Evolutionary conservation across 2,888 invertebrate species (phyloP), one percentile per base, ranked within the genome.

Genomic region (Caenorhabditis doughertyi): DNA sequence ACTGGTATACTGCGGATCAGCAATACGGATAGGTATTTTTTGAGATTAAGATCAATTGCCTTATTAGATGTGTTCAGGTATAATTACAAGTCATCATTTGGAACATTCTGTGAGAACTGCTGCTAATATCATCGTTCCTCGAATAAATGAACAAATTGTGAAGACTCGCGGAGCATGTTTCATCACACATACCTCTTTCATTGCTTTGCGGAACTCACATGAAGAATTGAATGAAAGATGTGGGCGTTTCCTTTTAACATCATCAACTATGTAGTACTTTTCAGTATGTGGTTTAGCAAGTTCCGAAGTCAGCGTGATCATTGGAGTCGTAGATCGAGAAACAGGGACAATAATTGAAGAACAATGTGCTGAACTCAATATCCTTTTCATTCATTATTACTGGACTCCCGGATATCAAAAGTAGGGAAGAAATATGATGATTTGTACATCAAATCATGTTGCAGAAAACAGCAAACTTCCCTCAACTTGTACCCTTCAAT

Each of bases 271-370:
- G 25, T 18, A 9, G 9, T 16, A 25, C 7, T 21, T 79, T 85
- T 67, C 27, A 88, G 88, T 88, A 25, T 84, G 84, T 44, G 71
- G 71, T 9, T 49, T 86, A 1, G 72, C 83, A 2, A 56, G 64
- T 9, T 72, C 81, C 1, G 85, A 83, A n/a, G 79, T 89, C 1
- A 65, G 81, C 3, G 74, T 86, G 3, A 70, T 89, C 3, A 87
- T 89, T 58, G 89, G 89, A 7, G 87, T 87, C 1, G 81, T 83
- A 18, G 79, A 84, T 51, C 39, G 84, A 1, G 83, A 86, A 60
- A 58, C 68, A 18, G 87, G 87, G 0, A 56, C 64, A 9, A 81
- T 89, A n/a, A 74, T 89, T n/a, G 85, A 89, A 47, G 74, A 71
- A 9, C 71, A 87, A 51, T 86, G 86, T 49, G 83, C 81, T 2